Evolutionary conservation across 1,140 invertebrate species (phyloP).

Genomic region (Maconellicoccus hirsutus): DNA sequence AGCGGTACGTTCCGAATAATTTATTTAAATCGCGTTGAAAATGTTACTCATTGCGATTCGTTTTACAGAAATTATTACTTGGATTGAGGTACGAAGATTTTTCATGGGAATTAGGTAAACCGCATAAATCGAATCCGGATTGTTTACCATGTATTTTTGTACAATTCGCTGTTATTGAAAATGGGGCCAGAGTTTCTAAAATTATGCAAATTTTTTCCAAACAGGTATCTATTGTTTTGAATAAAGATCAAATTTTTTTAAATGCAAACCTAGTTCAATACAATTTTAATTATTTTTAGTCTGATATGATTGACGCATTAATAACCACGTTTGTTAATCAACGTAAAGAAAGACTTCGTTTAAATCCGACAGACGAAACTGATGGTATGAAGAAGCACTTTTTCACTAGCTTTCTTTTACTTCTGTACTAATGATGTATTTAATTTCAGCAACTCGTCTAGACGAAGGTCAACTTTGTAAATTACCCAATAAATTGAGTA

Average conservation of each 20-base stretch:
- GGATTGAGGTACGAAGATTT: conserved; percentile 76
- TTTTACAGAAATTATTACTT: conserved; percentile 60
- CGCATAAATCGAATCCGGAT: conserved; percentile 71
- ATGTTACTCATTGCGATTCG: conserved; percentile 26
- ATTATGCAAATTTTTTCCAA: conserved; percentile 78
- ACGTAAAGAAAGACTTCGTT: conserved; percentile 37
- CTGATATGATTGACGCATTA: conserved; percentile 81
- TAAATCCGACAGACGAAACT: conserved; percentile 21
- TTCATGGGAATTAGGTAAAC: conserved; percentile 78
- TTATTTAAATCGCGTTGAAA: conserved; percentile 14
- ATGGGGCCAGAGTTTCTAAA: conserved; percentile 71
- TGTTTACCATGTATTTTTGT: conserved; percentile 80
- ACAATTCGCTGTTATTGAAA: conserved; percentile 75
- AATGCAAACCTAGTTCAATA: neutral
- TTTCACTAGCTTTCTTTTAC: neutral
- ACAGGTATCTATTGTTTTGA: conserved; percentile 42
- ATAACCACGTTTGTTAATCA: conserved; percentile 75
- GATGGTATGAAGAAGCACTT: neutral
- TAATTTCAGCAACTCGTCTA: conserved; percentile 30
- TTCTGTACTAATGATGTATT: neutral
- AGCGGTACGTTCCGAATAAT: conserved; percentile 43
- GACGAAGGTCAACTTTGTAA: conserved; percentile 33
- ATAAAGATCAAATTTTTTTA: no score
- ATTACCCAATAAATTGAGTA: conserved; percentile 59
- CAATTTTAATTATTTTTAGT: conserved; percentile 36